phyloP scores from a whole-genome alignment of 35 echinoderm and acorn worm species.

The Ptychodera flava region DNA sequence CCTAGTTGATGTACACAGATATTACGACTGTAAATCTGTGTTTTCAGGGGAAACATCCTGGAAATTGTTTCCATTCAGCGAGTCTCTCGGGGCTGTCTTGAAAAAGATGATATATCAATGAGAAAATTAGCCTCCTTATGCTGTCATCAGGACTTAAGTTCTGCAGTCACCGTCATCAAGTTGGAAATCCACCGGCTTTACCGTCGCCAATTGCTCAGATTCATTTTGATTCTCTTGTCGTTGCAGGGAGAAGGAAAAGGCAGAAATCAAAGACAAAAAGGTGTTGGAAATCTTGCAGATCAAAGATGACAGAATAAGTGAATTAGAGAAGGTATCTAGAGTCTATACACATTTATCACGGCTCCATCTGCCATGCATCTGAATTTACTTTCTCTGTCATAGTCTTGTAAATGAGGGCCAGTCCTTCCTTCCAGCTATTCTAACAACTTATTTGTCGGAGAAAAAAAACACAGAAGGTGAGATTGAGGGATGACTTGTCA shows the following conservation, averaged over 20 bases:
- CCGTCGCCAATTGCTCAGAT: not conserved
- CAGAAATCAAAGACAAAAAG: conserved; percentile 89
- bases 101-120: not conserved
- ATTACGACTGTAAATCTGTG: not conserved
- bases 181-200: not conserved
- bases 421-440: too few species aligned
- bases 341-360: too few species aligned
- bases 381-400: too few species aligned
- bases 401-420: too few species aligned
- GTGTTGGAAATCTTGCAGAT: conserved; percentile 90
- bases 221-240: not conserved
- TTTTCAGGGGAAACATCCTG: not conserved
- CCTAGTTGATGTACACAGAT: not conserved
- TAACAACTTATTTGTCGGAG: too few species aligned
- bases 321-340: conserved; percentile 61
- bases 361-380: too few species aligned
- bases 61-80: not conserved
- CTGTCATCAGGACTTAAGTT: not conserved
- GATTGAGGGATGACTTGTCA: too few species aligned
- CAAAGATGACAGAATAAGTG: conserved; percentile 91
- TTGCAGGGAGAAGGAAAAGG: conserved; percentile 94
- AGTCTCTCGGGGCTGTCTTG: not conserved
- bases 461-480: too few species aligned
- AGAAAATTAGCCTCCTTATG: not conserved
- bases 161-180: not conserved